phyloP scores from a whole-genome alignment of 1,140 invertebrate species.

The Macrostomum lignano region DNA sequence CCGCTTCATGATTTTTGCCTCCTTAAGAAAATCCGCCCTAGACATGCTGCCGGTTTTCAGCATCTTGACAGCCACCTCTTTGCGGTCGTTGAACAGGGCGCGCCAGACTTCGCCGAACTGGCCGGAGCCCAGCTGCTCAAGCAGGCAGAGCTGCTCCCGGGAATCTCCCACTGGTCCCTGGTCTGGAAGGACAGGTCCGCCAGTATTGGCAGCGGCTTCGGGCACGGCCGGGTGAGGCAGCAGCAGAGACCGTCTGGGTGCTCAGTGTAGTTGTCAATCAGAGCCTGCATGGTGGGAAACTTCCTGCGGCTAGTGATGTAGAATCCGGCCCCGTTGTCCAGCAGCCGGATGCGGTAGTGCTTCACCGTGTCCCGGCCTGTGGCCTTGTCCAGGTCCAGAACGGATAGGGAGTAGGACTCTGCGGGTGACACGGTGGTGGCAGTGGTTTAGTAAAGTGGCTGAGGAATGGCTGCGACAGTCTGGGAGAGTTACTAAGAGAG shows the following conservation, averaged over 20 bases:
- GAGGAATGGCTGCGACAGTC: too few species aligned
- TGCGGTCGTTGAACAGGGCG: too few species aligned
- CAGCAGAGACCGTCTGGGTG: conserved; percentile 70
- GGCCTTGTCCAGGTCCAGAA: too few species aligned
- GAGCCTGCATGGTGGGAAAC: conserved; percentile 69
- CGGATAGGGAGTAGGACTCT: too few species aligned
- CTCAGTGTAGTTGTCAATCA: conserved; percentile 84
- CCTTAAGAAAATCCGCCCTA: conserved; percentile 54
- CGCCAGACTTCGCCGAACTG: conserved; percentile 94
- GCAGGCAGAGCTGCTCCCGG: conserved; percentile 54
- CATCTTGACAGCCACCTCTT: conserved; percentile 7
- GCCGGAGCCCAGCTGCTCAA: conserved; percentile 61
- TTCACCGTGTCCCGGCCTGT: conserved; percentile 90
- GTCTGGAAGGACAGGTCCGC: conserved; percentile 76
- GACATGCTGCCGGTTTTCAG: conserved; percentile 4
- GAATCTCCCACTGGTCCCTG: conserved; percentile 93
- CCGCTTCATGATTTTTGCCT: conserved; percentile 94
- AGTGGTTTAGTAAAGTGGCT: too few species aligned
- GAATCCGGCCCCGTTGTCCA: conserved; percentile 66
- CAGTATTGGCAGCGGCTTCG: conserved; percentile 45
- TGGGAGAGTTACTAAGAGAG: too few species aligned
- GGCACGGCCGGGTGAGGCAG: not conserved
- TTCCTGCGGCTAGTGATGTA: conserved; percentile 79
- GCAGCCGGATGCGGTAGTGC: conserved; percentile 80
- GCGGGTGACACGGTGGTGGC: too few species aligned